Evolutionary conservation across 2,797 vertebrate species (phyloP).

Genomic region (Brachymystax lenok): DNA sequence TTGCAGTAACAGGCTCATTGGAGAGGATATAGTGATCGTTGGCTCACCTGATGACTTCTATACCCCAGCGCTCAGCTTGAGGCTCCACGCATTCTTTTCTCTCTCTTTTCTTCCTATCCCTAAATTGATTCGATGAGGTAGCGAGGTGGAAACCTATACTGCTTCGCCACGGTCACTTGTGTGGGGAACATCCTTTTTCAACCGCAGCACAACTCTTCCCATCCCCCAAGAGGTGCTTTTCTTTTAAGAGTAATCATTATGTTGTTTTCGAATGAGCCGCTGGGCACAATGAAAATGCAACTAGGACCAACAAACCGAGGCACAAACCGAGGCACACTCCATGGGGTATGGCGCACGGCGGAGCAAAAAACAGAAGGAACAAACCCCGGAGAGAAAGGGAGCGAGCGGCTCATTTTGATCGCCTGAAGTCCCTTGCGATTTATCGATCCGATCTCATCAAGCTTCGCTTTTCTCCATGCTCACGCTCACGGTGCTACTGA

Average conservation of each 20-base stretch:
- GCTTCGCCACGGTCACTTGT: constrained; percentile 27
- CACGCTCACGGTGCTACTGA: constrained; percentile 49
- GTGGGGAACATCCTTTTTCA: constrained; percentile 56
- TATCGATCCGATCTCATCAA: constrained; percentile 71
- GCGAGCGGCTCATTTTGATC: constrained; percentile 45
- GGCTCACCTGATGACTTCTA: constrained; percentile 46
- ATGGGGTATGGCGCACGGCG: constrained; percentile 21
- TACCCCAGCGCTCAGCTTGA: constrained; percentile 18
- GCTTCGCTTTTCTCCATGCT: constrained; percentile 33
- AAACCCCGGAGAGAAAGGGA: neutral
- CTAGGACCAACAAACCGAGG: constrained; percentile 31
- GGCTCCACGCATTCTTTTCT: constrained; percentile 18
- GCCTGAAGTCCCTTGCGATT: constrained; percentile 42
- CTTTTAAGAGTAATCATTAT: constrained; percentile 64
- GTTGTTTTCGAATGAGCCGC: constrained; percentile 49
- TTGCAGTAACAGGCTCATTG: constrained; percentile 55
- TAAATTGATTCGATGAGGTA: constrained; percentile 36
- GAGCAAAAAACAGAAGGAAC: constrained; percentile 17
- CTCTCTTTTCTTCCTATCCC: constrained; percentile 2
- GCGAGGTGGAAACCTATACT: constrained; percentile 20
- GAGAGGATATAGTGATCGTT: constrained; percentile 57
- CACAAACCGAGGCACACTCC: constrained; percentile 25
- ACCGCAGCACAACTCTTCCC: constrained; percentile 38
- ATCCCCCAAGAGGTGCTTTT: constrained; percentile 45
- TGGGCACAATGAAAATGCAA: constrained; percentile 46